A percentile compares a stretch with the other conserved stretches of the same genome.
phyloP scores from a whole-genome alignment of 37 sponge, comb jelly and placozoan species.

The Sycon ciliatum region DNA sequence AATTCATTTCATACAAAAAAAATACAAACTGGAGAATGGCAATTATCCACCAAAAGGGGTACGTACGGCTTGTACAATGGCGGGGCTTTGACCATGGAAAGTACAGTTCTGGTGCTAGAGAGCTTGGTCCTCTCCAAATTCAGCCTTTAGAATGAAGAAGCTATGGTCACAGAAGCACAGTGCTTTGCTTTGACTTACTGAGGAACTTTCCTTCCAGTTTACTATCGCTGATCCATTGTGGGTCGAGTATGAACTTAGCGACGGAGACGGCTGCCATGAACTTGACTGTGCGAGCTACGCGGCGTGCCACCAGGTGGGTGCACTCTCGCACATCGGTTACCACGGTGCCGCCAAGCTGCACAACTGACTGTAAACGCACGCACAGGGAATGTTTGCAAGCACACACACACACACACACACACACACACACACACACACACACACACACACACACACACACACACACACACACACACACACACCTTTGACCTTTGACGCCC shows the following conservation, averaged over 20 bases:
- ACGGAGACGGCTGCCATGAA: conserved; percentile 67
- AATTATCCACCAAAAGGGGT: too few species aligned
- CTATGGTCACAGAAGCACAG: too few species aligned
- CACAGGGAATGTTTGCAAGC: too few species aligned
- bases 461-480: too few species aligned
- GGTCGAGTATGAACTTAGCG: conserved; percentile 46
- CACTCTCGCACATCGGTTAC: conserved; percentile 29
- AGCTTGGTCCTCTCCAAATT: background rate
- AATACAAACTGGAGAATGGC: too few species aligned
- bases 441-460: too few species aligned
- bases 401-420: too few species aligned
- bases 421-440: too few species aligned
- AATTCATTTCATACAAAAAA: too few species aligned
- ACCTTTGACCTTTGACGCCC: too few species aligned
- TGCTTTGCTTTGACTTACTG: conserved; percentile 15
- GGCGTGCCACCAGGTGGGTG: conserved; percentile 55
- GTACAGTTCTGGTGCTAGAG: background rate
- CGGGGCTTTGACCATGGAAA: background rate
- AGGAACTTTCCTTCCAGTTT: conserved; percentile 23
- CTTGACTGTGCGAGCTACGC: conserved; percentile 71
- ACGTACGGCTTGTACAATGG: background rate
- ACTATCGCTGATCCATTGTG: conserved; percentile 59
- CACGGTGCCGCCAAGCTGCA: conserved; percentile 39
- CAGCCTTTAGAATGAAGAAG: too few species aligned
- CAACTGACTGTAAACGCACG: conserved; percentile 35